Conservation (phyloP, 2,113 vertebrate genomes). For the Sciurus niger region DNA sequence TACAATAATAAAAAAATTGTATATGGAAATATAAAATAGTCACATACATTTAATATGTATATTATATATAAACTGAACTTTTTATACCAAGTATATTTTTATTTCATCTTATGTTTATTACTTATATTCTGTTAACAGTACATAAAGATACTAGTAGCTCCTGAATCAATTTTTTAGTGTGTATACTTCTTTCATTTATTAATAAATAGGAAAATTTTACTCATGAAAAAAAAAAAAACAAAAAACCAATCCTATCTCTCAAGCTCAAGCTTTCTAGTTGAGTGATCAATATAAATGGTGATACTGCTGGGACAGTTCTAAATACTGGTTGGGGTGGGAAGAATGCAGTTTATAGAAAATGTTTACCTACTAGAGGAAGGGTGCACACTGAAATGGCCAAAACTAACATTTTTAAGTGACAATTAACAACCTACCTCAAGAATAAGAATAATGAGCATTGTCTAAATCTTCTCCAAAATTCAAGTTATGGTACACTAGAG, state of each 20-base stretch:
- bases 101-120: too few species aligned
- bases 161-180: too few species aligned
- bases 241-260: not conserved
- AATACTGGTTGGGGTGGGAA: not conserved
- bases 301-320: not conserved
- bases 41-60: too few species aligned
- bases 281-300: not conserved
- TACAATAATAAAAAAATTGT: too few species aligned
- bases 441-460: not conserved
- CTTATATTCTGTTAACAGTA: too few species aligned
- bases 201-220: too few species aligned
- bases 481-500: not conserved
- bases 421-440: not conserved
- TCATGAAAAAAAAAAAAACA: too few species aligned
- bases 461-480: slow-evolving; percentile 17
- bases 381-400: not conserved
- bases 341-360: not conserved
- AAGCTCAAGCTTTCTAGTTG: not conserved
- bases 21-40: too few species aligned
- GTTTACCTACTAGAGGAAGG: not conserved
- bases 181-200: too few species aligned
- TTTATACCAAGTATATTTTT: too few species aligned
- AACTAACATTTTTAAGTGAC: not conserved
- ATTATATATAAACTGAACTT: too few species aligned
- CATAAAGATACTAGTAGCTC: too few species aligned